These are phyloP conservation scores for Setophaga petechia DNA, from an alignment of 2,113 vertebrate genomes.

Conservation along the genomic window DNA sequence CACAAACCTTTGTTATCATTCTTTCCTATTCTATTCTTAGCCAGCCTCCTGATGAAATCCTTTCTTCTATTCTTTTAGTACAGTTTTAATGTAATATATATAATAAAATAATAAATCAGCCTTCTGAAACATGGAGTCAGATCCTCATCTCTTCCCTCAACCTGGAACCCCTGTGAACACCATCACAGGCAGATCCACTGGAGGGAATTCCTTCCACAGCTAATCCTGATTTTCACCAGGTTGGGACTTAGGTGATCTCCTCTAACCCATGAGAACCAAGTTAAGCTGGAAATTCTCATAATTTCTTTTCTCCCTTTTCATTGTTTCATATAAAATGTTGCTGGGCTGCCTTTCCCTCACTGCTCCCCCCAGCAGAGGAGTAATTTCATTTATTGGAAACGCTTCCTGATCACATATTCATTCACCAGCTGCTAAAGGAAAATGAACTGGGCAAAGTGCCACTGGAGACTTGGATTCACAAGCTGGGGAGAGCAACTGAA, in stretches of 20 bases:
- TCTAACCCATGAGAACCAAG: neutral
- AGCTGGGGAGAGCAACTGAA: constrained; percentile 22
- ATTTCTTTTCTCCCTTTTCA: neutral
- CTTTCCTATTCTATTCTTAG: too few species aligned
- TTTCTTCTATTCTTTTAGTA: too few species aligned
- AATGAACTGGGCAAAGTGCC: constrained; percentile 60
- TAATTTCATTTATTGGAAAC: constrained; percentile 57
- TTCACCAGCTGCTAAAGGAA: constrained; percentile 63
- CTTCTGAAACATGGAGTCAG: too few species aligned
- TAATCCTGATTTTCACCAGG: neutral
- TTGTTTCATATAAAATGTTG: neutral
- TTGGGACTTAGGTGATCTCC: neutral
- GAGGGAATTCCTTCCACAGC: neutral
- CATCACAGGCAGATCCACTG: neutral
- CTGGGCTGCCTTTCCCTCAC: neutral
- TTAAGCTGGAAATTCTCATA: neutral
- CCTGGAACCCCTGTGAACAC: too few species aligned
- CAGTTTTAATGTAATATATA: too few species aligned
- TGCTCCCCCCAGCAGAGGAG: neutral
- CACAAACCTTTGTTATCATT: too few species aligned
- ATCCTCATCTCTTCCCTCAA: too few species aligned
- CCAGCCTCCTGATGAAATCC: too few species aligned
- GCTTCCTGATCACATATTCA: constrained; percentile 49
- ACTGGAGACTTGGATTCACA: constrained; percentile 7
- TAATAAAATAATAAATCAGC: too few species aligned